These are phyloP conservation scores for Dendrolimus punctatus DNA, from an alignment of 1,140 invertebrate species.

Conservation along the genomic window DNA sequence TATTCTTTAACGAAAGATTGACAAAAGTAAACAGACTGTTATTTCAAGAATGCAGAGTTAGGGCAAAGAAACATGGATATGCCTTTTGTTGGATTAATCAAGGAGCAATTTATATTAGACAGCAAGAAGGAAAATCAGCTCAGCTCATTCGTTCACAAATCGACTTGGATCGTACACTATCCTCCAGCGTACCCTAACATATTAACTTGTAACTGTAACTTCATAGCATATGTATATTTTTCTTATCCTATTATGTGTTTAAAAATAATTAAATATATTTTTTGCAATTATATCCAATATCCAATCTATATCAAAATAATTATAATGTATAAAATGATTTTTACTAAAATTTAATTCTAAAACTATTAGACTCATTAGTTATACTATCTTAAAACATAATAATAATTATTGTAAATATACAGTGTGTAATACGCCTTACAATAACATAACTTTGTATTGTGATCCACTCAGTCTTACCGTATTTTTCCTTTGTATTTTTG, in stretches of 20 bases:
- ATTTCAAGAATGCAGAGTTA: conserved; percentile 5
- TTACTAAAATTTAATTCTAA: too few species aligned
- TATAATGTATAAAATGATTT: too few species aligned
- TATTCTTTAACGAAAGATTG: conserved; percentile 5
- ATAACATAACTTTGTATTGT: too few species aligned
- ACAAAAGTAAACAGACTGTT: conserved; percentile 8
- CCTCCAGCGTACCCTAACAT: neutral
- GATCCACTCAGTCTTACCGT: too few species aligned
- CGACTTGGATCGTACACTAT: neutral
- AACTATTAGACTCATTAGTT: too few species aligned
- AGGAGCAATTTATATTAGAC: conserved; percentile 6
- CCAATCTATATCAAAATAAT: neutral
- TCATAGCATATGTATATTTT: too few species aligned
- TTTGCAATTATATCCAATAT: neutral
- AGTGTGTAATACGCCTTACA: too few species aligned
- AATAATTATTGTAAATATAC: too few species aligned
- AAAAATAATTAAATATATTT: neutral
- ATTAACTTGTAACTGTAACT: too few species aligned
- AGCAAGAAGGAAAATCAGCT: conserved; percentile 1
- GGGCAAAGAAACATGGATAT: neutral
- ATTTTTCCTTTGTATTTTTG: too few species aligned
- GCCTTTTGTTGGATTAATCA: conserved; percentile 1
- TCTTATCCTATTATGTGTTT: neutral
- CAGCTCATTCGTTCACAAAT: neutral
- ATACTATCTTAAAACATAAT: too few species aligned